Conservation (phyloP, 2,888 invertebrate species). For the Petrolisthes manimaculis region DNA sequence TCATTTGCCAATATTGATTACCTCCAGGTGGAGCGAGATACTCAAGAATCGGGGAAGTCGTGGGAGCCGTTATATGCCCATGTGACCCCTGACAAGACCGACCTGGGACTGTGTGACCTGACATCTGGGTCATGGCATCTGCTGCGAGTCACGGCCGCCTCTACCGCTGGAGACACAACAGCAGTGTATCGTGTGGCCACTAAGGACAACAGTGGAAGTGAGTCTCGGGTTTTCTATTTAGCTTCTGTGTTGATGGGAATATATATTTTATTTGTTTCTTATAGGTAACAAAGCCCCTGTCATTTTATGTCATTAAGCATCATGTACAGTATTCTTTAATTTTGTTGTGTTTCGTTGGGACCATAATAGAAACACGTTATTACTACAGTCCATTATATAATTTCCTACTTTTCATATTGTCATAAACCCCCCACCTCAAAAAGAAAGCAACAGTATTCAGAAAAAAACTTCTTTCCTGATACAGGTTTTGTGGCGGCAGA, state of each 20-base stretch:
- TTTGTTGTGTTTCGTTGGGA: too few species aligned
- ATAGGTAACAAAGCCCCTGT: too few species aligned
- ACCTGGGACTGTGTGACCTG: constrained; percentile 57
- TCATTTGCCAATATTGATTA: not conserved
- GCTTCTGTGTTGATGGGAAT: too few species aligned
- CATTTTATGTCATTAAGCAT: too few species aligned
- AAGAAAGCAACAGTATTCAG: too few species aligned
- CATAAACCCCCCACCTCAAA: too few species aligned
- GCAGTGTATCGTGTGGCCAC: constrained; percentile 53
- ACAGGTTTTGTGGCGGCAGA: constrained; percentile 34
- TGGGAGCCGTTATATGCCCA: constrained; percentile 49
- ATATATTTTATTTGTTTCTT: too few species aligned
- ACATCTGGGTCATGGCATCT: constrained; percentile 40
- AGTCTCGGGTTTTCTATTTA: constrained; percentile 5
- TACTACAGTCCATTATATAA: too few species aligned
- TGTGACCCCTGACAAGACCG: constrained; percentile 42
- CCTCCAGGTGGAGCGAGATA: constrained; percentile 52
- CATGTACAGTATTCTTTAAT: too few species aligned
- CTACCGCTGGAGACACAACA: constrained; percentile 55
- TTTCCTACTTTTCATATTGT: too few species aligned
- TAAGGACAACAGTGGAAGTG: constrained; percentile 37
- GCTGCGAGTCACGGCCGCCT: constrained; percentile 49
- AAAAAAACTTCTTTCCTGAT: too few species aligned
- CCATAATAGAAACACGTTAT: too few species aligned
- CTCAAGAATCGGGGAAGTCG: constrained; percentile 20